Percentiles rank a stretch among this genome's conserved stretches.
Conservation (phyloP, 2,888 invertebrate species). For the Rotaria sp. region DNA sequence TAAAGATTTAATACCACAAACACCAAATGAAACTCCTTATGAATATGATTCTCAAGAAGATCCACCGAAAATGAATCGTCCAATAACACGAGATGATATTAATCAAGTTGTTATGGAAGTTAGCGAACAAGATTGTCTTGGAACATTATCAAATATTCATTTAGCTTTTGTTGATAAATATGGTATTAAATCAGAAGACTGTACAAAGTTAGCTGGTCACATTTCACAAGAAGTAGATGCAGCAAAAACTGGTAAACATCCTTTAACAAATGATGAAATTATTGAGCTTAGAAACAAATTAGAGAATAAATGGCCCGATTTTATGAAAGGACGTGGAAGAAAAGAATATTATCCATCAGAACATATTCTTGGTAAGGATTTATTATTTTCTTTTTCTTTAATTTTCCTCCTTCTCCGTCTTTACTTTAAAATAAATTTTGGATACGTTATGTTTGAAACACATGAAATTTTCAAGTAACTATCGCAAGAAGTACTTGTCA, state of each 20-base stretch:
- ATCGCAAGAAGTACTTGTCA: no score
- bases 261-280: neutral
- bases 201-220: neutral
- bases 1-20: neutral
- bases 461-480: no score
- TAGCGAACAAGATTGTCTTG: conserved; percentile 26
- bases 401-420: no score
- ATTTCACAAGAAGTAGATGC: conserved; percentile 26
- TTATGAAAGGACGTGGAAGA: neutral
- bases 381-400: neutral
- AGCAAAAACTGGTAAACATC: conserved; percentile 3
- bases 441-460: no score
- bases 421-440: no score
- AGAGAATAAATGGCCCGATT: neutral
- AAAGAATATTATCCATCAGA: neutral
- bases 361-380: neutral
- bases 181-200: neutral
- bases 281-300: neutral
- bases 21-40: neutral
- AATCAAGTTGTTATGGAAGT: conserved; percentile 10
- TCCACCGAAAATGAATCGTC: neutral
- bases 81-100: neutral
- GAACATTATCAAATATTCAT: conserved; percentile 12
- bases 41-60: neutral
- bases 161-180: neutral